These are phyloP conservation scores for Adelphocoris suturalis DNA, from an alignment of 2,888 invertebrate species.

Conservation along the genomic window DNA sequence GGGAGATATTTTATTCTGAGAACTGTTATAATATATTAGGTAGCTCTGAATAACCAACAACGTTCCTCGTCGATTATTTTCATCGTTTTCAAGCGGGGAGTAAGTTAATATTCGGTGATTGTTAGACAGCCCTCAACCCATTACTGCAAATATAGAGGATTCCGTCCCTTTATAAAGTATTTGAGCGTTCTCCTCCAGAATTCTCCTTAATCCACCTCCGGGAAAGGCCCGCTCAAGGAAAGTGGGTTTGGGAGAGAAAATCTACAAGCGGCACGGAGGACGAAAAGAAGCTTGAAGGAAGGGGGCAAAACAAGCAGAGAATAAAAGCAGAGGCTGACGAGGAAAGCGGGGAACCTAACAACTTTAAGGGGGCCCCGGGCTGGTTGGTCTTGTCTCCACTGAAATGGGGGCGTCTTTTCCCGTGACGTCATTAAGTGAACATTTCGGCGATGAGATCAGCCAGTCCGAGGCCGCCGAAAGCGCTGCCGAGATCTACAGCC, in stretches of 20 bases:
- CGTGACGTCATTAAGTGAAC: slow-evolving; percentile 62
- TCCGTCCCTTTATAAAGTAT: slow-evolving; percentile 48
- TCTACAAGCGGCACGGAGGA: slow-evolving; percentile 40
- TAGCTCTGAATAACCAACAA: too few relatives aligned
- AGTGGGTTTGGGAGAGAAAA: slow-evolving; percentile 58
- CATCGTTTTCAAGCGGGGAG: background rate
- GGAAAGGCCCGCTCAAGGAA: slow-evolving; percentile 41
- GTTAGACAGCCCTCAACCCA: background rate
- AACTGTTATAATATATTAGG: too few relatives aligned
- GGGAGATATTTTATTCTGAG: too few relatives aligned
- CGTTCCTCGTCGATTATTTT: too few relatives aligned
- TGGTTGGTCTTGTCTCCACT: slow-evolving; percentile 75
- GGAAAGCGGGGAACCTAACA: slow-evolving; percentile 10
- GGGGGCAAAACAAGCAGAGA: slow-evolving; percentile 37
- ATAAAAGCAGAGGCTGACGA: background rate
- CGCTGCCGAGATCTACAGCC: background rate
- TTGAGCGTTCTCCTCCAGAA: slow-evolving; percentile 54
- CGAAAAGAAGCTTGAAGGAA: slow-evolving; percentile 1
- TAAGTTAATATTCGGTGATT: background rate
- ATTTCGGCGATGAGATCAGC: slow-evolving; percentile 77
- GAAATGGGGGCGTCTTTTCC: slow-evolving; percentile 74
- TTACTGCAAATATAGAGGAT: background rate
- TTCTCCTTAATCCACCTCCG: slow-evolving; percentile 46
- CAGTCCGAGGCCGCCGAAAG: slow-evolving; percentile 72
- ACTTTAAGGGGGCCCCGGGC: slow-evolving; percentile 68